phyloP scores from a whole-genome alignment of 2,797 vertebrate species.

The Phoxinus dragarum region DNA sequence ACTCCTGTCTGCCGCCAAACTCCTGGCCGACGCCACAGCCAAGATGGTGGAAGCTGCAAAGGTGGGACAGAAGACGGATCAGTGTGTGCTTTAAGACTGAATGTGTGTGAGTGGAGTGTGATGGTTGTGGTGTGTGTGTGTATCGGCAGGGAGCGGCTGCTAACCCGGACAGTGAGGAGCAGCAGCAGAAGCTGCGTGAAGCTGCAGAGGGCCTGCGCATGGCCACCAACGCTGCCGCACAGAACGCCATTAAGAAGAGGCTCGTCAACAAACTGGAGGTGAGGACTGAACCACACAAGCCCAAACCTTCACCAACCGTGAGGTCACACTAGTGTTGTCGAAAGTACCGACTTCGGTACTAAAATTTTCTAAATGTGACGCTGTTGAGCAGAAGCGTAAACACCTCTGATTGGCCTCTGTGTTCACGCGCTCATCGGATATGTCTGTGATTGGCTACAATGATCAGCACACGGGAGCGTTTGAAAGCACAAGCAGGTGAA shows the following conservation, averaged over 20 bases:
- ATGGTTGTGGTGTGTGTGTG: not conserved
- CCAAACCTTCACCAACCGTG: not conserved
- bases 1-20: constrained; percentile 93
- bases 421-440: no score
- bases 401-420: no score
- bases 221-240: constrained; percentile 94
- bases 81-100: not conserved
- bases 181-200: constrained; percentile 94
- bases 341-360: no score
- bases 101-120: not conserved
- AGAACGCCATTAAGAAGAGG: constrained; percentile 98
- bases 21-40: constrained; percentile 94
- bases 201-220: constrained; percentile 95
- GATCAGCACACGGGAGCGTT: no score
- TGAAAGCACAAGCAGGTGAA: no score
- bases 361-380: no score
- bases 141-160: constrained; percentile 90
- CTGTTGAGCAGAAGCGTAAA: no score
- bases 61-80: constrained; percentile 72
- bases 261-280: constrained; percentile 97
- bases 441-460: no score
- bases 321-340: no score
- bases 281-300: constrained; percentile 11
- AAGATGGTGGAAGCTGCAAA: constrained; percentile 99
- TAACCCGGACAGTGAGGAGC: constrained; percentile 95